Conservation (phyloP, 2,113 vertebrate genomes). For the Brachyistius frenatus region DNA sequence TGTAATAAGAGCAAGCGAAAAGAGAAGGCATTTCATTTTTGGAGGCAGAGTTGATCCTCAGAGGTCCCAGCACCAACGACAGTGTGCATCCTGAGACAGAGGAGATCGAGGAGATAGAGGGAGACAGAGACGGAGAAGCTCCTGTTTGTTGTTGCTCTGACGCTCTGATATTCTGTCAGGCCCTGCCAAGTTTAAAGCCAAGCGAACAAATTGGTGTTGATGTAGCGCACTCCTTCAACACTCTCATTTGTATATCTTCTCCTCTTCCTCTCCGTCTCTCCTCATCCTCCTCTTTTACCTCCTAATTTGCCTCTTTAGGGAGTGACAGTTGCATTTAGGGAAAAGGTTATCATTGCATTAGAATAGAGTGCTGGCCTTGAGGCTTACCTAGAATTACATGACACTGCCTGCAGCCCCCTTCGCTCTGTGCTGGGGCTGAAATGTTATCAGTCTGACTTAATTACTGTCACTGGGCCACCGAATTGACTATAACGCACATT, state of each 20-base stretch:
- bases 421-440: conserved; percentile 69
- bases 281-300: conserved; percentile 60
- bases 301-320: conserved; percentile 80
- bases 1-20: conserved; percentile 46
- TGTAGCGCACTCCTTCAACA: conserved; percentile 50
- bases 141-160: conserved; percentile 42
- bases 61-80: conserved; percentile 24
- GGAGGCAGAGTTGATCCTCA: conserved; percentile 28
- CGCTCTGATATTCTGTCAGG: conserved; percentile 71
- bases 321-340: conserved; percentile 79
- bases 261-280: conserved; percentile 48
- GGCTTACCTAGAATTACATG: conserved; percentile 78
- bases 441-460: conserved; percentile 81
- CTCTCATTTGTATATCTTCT: conserved; percentile 50
- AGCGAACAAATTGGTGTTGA: conserved; percentile 70
- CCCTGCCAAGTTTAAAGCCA: conserved; percentile 77
- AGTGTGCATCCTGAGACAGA: conserved; percentile 6
- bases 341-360: conserved; percentile 80
- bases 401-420: conserved; percentile 75
- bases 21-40: conserved; percentile 51
- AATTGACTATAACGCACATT: conserved; percentile 70
- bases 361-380: conserved; percentile 72
- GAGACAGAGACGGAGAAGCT: conserved; percentile 31
- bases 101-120: conserved; percentile 32
- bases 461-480: conserved; percentile 75